phyloP scores from a whole-genome alignment of 2,113 vertebrate species.

The Eclectus roratus region DNA sequence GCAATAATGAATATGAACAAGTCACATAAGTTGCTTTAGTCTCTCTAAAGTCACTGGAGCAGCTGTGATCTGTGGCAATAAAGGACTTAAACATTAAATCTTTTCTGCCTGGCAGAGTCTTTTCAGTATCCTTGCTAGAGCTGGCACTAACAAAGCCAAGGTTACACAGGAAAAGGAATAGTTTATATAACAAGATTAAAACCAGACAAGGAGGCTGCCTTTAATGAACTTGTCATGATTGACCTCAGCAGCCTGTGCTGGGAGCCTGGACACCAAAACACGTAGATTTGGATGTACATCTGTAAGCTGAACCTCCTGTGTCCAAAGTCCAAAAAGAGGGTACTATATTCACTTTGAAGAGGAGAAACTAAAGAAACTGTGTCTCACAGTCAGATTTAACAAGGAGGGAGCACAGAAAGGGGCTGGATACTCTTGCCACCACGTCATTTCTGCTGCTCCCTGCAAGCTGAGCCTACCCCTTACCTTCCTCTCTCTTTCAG shows the following conservation, averaged over 20 bases:
- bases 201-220: background rate
- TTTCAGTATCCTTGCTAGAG: background rate
- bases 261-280: background rate
- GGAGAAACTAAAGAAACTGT: background rate
- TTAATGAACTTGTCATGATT: background rate
- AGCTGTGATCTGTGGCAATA: background rate
- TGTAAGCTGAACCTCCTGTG: background rate
- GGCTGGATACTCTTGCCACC: background rate
- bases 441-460: background rate
- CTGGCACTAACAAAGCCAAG: background rate
- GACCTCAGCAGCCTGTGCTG: background rate
- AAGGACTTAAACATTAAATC: background rate
- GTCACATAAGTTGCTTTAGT: background rate
- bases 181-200: background rate
- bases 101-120: background rate
- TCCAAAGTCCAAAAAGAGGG: background rate
- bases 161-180: background rate
- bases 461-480: background rate
- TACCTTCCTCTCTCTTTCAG: background rate
- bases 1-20: background rate
- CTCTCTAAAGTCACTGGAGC: background rate
- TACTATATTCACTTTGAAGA: background rate
- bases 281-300: accelerated
- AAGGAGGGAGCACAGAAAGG: background rate
- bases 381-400: background rate